Evolutionary conservation across 2,888 invertebrate species (phyloP).

Genomic region (Euphydryas editha): DNA sequence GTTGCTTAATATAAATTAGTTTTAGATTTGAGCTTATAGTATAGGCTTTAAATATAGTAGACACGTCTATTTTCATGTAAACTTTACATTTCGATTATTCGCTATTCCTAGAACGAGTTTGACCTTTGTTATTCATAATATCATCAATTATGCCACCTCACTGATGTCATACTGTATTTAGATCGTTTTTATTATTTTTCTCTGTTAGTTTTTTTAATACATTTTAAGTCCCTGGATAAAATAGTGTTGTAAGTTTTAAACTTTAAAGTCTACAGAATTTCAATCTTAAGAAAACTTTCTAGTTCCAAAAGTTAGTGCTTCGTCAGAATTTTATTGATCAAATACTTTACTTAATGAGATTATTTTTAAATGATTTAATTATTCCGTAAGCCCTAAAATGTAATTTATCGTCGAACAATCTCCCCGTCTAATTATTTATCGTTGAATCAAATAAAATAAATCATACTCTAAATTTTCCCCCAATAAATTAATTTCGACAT

Average conservation of each 20-base stretch:
- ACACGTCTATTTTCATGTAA: neutral
- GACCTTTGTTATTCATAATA: neutral
- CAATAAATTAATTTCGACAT: slow-evolving; percentile 7
- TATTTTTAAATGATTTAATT: neutral
- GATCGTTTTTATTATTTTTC: neutral
- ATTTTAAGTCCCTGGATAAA: neutral
- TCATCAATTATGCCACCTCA: neutral
- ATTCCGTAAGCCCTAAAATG: neutral
- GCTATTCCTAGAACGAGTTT: neutral
- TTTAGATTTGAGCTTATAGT: neutral
- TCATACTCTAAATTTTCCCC: slow-evolving; percentile 1
- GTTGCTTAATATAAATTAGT: neutral
- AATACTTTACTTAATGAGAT: neutral
- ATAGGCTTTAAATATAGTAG: too few species aligned
- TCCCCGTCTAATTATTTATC: slow-evolving; percentile 9
- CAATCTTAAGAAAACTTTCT: neutral
- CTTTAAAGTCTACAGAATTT: neutral
- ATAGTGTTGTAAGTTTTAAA: neutral
- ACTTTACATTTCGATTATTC: neutral
- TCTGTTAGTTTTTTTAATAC: neutral
- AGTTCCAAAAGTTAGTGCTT: too few species aligned
- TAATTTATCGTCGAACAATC: neutral
- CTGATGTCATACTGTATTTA: slow-evolving; percentile 1
- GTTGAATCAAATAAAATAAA: neutral
- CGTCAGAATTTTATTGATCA: neutral